These are phyloP conservation scores for Ectemnius continuus DNA, from an alignment of 2,888 invertebrate species.

Conservation along the genomic window DNA sequence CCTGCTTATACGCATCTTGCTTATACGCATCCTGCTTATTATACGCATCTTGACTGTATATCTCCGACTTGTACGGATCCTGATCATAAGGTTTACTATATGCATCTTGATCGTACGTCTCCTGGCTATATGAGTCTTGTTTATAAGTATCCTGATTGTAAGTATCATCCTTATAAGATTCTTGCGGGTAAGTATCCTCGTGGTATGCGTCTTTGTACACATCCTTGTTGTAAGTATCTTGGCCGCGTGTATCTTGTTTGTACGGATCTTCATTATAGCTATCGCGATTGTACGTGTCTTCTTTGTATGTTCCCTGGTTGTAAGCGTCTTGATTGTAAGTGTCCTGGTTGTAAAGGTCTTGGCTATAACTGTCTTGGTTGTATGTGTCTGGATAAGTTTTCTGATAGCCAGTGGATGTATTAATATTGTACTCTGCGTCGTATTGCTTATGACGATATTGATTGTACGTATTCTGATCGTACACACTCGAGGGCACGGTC, in stretches of 20 bases:
- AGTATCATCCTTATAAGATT: slow-evolving; percentile 3
- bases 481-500: slow-evolving; percentile 61
- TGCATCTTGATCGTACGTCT: background rate
- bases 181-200: background rate
- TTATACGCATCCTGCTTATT: slow-evolving; percentile 11
- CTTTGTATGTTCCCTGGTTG: background rate
- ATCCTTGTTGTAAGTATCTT: background rate
- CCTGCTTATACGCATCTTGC: background rate
- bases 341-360: slow-evolving; percentile 11
- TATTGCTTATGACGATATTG: slow-evolving; percentile 64
- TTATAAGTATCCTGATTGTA: slow-evolving; percentile 59
- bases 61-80: background rate
- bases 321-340: slow-evolving; percentile 8
- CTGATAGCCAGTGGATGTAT: slow-evolving; percentile 55
- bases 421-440: slow-evolving; percentile 61
- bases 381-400: slow-evolving; percentile 51
- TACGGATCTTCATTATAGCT: background rate
- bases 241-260: background rate
- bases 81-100: background rate
- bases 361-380: slow-evolving; percentile 35
- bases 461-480: slow-evolving; percentile 65
- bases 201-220: slow-evolving; percentile 18
- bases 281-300: background rate
- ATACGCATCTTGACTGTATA: slow-evolving; percentile 16
- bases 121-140: slow-evolving; percentile 43